Evolutionary conservation across 2,797 vertebrate genomes (phyloP).

Genomic region (Pangasius macronema): DNA sequence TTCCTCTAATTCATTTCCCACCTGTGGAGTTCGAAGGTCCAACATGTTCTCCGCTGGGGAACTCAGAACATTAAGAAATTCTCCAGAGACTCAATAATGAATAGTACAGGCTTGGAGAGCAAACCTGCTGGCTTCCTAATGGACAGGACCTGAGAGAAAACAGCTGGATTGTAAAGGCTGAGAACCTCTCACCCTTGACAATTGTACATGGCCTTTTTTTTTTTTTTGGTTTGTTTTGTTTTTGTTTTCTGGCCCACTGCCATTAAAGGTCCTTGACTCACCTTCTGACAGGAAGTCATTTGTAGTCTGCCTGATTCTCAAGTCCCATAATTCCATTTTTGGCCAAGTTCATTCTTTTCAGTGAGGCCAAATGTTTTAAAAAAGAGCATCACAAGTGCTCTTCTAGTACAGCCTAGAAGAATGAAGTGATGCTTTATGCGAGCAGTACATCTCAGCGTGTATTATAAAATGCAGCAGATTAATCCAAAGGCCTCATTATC

Average conservation of each 20-base stretch:
- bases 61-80: conserved; percentile 78
- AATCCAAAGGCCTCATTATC: background rate
- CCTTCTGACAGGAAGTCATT: conserved; percentile 43
- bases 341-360: background rate
- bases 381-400: background rate
- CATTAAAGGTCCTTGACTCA: conserved; percentile 73
- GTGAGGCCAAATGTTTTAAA: background rate
- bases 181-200: conserved; percentile 45
- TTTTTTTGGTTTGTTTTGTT: conserved; percentile 31
- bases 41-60: conserved; percentile 80
- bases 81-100: conserved; percentile 85
- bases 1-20: conserved; percentile 81
- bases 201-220: conserved; percentile 48
- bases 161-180: conserved; percentile 85
- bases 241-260: conserved; percentile 47
- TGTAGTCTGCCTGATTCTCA: background rate
- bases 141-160: conserved; percentile 86
- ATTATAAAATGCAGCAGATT: background rate
- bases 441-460: background rate
- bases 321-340: conserved; percentile 20
- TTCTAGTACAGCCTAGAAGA: background rate
- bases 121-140: conserved; percentile 84
- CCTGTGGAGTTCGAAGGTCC: conserved; percentile 82
- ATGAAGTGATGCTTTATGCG: background rate
- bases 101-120: conserved; percentile 76